Base-by-base conservation (phyloP, 2,888 invertebrate species). In the Philonicus albiceps region DNA sequence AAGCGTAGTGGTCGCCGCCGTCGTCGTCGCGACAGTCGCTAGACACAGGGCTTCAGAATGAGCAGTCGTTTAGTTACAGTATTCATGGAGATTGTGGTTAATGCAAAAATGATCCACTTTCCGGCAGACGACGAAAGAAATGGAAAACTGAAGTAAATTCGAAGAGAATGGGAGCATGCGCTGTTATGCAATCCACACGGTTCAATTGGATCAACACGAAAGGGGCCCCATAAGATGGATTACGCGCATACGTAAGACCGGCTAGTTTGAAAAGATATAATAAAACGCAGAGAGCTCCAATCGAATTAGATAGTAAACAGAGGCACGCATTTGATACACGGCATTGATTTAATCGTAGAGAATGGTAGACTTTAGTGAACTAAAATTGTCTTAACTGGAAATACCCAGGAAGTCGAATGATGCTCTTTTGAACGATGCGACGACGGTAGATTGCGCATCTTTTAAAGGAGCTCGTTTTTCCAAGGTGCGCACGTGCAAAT, bases 201-300 rank as follows among this genome's bases (percentile, higher is more conserved):
- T 74, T 74, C 74, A 74, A 74, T 34, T 74, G 74, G 34, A 31
- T 74, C 74, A 74, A 74, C 74, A 74, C 74, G 74, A 74, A 74
- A 34, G 34, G 74, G 30, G 49, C n/a, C 5, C n/a, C 8, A 1
- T 19, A 74, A 74, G 34, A 74, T 8, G 74, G 74, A 74, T 74
- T 74, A 34, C 34, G 74, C 34, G 31, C 13, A 74, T 74, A 74
- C 27, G 74, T 74, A 74, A 31, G 34, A 74, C 74, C 74, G 31
- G 64, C 22, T 11, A 27, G 64, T 19, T 27, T 16, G 40, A 19
- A 64, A 27, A 19, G 64, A 19, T 64, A 2, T 27, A 64, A 64
- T 8, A 64, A 19, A 53, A 64, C 11, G 22, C 64, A 19, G 64
- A 64, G 8, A 49, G 49, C 4, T 2, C 64, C 27, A 64, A 64